Evolutionary conservation across 2,797 vertebrate species (phyloP), one percentile per base, ranked within the genome.

Genomic region (Thaleichthys pacificus): DNA sequence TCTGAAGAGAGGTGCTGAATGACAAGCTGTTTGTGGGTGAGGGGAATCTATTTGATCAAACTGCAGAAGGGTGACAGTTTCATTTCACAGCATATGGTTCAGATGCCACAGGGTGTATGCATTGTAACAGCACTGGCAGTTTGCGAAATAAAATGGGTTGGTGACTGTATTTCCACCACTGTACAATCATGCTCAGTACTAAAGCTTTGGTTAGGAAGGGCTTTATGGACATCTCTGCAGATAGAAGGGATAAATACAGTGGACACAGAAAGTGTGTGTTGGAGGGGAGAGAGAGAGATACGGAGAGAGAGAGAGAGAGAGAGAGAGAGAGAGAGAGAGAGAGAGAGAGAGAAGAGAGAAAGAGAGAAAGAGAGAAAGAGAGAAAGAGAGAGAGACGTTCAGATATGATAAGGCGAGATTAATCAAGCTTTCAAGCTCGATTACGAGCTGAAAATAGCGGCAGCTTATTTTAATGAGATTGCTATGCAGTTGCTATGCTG

Each of bases 391-490:
- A 61, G 24, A 61, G 60, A 61, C 21, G 1, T 61, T 61, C 21
- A 26, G 47, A 19, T 54, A 70, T 76, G 51, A 89, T 89, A 89
- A 89, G 90, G 86, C 90, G 86, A 93, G 92, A 92, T 93, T 87
- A 95, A 93, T 94, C 92, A 92, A 89, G 89, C 91, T 90, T 85
- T 93, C 89, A 92, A 92, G 90, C 91, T 94, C 82, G 87, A 94
- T 95, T 93, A 93, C 89, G 82, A 82, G 86, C 93, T 95, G 90
- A 93, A 95, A 95, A 95, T 94, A 95, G 93, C 85, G 92, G 89
- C 91, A 88, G 93, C 92, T 95, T 95, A 94, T 90, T 93, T 94
- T 94, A 94, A 95, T 93, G 93, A 95, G 93, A 94, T 95, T 95
- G 92, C 91, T 91, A 87, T 80, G 92, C 87, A 89, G 84, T 92